Base-by-base conservation (phyloP, 1,140 invertebrate species). In the Pogonomyrmex californicus region DNA sequence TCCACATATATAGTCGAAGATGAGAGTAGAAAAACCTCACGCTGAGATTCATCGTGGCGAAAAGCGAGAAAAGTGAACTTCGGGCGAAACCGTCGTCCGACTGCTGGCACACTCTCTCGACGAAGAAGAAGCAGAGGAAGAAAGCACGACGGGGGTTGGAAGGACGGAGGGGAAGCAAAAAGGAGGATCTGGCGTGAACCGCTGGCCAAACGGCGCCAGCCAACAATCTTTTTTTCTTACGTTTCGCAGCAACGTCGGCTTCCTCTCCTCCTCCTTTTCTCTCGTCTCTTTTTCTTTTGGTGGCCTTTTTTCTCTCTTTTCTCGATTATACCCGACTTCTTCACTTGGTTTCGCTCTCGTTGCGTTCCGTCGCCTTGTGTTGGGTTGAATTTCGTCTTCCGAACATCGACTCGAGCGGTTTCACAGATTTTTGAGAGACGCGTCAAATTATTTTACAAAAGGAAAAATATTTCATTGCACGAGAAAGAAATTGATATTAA, bases 221-320 rank as follows among this genome's bases (percentile, higher is more conserved):
- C 63, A 47, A 38, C 76, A 36, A 62, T 14, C 47, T 44, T 78
- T 90, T 85, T 87, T 92, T 92, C 85, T 91, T 90, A 88, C 86
- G 76, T 88, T 82, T 89, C 66, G 58, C 76, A 23, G 76, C 71
- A 90, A 51, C 73, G 41, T 47, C 30, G 30, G 47, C 78, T 73
- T 63, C 70, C 56, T 60, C 36, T 71, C 56, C 68, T 51, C 65
- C 49, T 63, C 70, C 23, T 83, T 56, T 70, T 66, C 51, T 86
- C 88, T 91, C 58, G 70, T 70, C 44, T 47, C 54, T 41, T n/a
- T n/a, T 77, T 62, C 68, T 23, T 62, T 51, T 71, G 36, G 14
- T 79, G 23, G 36, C 36, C n/a, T 71, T 47, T 65, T 49, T 23
- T 23, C 23, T 23, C 23, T 54, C 51, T 86, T 44, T 9, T 83